Base-by-base conservation (phyloP, 2,797 vertebrate genomes). In the Hephaestus fuliginosus region DNA sequence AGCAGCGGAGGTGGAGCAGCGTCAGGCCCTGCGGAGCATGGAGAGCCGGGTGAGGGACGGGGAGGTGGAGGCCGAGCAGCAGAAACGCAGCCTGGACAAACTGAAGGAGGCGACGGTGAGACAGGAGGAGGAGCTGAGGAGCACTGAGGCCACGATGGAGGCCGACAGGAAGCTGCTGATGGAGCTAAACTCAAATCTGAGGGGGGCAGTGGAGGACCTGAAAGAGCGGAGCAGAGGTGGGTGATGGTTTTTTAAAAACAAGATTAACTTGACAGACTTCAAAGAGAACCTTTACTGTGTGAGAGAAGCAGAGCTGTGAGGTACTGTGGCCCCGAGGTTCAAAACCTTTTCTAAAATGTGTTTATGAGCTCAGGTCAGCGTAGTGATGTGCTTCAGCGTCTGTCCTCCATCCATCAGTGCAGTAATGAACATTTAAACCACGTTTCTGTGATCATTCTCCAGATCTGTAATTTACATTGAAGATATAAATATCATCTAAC, bases 31-130 rank as follows among this genome's bases (percentile, higher is more conserved):
- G 39, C 52, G 86, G 18, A 61, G 53, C 41, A 5, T 91, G 69
- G 93, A 92, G 88, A 92, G 77, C 53, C 75, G 70, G 43, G 81
- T 92, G 70, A 85, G 72, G 60, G 91, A 92, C 64, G 2, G 77
- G 1, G 78, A 90, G 81, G 22, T 46, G 73, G 89, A 74, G 75
- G 85, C 56, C 0, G 58, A 80, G 78, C 67, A 28, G 70, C 87
- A 77, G 76, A 76, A 75, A 58, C 73, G 2, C 0, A 57, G 25
- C 11, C 44, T 91, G 76, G 84, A 86, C 0, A 9, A 2, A 1
- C 69, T 91, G 60, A 2, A 77, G 70, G 72, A 64, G 46, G 51
- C 17, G 0, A 20, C 15, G 14, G 33, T 9, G 7, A 46, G 12
- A 1, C 74, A 65, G 65, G 1, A 2, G 20, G 75, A 65, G 56